Percentiles rank a stretch among this genome's conserved stretches.
Conservation (phyloP, 2,797 vertebrate species). For the Tenualosa thibaudeaui region DNA sequence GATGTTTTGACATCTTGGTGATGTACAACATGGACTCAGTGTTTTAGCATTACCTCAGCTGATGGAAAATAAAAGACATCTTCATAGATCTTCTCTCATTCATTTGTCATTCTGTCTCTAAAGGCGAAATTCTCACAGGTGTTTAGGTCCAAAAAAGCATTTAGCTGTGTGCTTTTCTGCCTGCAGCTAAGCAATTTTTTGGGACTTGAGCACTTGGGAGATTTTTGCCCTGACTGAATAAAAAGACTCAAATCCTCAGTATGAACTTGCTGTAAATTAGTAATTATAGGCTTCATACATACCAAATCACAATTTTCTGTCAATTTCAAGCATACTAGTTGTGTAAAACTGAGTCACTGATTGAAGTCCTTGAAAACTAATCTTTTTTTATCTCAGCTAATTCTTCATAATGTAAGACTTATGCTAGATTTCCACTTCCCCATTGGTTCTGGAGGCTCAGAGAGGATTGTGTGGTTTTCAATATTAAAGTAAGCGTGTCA, state of each 20-base stretch:
- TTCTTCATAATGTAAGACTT: background rate
- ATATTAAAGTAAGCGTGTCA: background rate
- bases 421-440: background rate
- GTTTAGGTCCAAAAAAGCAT: too few relatives aligned
- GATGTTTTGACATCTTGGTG: background rate
- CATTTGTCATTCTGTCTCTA: too few relatives aligned
- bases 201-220: too few relatives aligned
- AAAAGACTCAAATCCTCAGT: background rate
- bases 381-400: background rate
- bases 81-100: too few relatives aligned
- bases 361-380: constrained; percentile 7
- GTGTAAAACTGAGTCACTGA: background rate
- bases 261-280: background rate
- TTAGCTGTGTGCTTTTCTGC: too few relatives aligned
- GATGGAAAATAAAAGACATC: background rate
- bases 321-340: background rate
- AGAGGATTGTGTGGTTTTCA: constrained; percentile 5
- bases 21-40: background rate
- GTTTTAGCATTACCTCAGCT: background rate
- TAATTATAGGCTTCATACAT: background rate
- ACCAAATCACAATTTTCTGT: background rate
- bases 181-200: too few relatives aligned
- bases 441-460: background rate
- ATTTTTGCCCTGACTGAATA: background rate
- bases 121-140: too few relatives aligned